These are phyloP conservation scores for Melinaea menophilus DNA, from an alignment of 2,888 invertebrate genomes.

Conservation along the genomic window DNA sequence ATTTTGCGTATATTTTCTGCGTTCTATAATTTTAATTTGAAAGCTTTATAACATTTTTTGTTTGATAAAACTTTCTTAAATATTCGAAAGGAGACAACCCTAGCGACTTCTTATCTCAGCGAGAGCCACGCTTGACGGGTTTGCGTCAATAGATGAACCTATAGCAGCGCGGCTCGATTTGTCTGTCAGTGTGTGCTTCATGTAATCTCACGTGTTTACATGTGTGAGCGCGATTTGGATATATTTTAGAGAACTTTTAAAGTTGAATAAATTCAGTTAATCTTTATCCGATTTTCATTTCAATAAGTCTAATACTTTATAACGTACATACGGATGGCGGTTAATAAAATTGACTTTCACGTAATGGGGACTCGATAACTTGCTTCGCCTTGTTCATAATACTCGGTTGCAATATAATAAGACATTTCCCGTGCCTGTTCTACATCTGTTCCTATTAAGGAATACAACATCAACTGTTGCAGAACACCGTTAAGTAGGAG, in stretches of 20 bases:
- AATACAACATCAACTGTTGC: conserved; percentile 15
- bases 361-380: conserved; percentile 1
- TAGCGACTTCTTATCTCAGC: conserved; percentile 54
- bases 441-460: conserved; percentile 36
- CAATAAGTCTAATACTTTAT: too few relatives aligned
- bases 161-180: conserved; percentile 33
- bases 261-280: too few relatives aligned
- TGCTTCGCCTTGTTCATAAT: not conserved
- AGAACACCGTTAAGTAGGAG: conserved; percentile 31
- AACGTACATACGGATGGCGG: too few relatives aligned
- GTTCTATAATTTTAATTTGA: too few relatives aligned
- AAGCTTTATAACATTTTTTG: not conserved
- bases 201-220: conserved; percentile 14
- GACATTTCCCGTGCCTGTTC: conserved; percentile 19
- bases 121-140: conserved; percentile 62
- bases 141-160: conserved; percentile 62
- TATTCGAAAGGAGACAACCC: conserved; percentile 43
- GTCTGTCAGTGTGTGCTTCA: conserved; percentile 31
- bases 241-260: too few relatives aligned
- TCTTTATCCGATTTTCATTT: too few relatives aligned
- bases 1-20: too few relatives aligned
- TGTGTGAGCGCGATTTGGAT: conserved; percentile 2
- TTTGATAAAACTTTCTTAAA: not conserved
- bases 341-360: not conserved
- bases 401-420: conserved; percentile 14